Conservation (phyloP, 2,797 vertebrate genomes). For the Eutrigla gurnardus region DNA sequence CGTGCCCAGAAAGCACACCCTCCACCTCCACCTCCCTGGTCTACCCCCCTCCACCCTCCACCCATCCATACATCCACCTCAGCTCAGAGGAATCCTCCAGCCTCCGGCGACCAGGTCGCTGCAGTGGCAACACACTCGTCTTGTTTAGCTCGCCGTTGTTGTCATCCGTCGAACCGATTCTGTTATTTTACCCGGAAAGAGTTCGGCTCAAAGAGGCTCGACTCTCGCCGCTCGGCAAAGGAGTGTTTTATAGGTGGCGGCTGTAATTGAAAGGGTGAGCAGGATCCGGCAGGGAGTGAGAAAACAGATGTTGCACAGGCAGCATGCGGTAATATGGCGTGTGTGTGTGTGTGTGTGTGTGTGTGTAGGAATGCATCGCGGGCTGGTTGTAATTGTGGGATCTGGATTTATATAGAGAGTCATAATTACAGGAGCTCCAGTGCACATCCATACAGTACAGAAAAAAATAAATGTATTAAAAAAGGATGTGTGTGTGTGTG, state of each 20-base stretch:
- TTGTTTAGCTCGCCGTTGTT: conserved; percentile 2
- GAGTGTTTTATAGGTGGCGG: conserved; percentile 74
- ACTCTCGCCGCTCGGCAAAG: conserved; percentile 59
- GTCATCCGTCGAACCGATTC: conserved; percentile 11
- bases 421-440: conserved; percentile 77
- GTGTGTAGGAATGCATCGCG: conserved; percentile 29
- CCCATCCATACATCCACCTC: conserved; percentile 31
- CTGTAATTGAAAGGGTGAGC: conserved; percentile 84
- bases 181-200: conserved; percentile 39
- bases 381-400: conserved; percentile 79
- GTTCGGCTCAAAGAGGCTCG: conserved; percentile 18
- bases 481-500: conserved; percentile 26
- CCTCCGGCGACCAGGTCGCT: no score
- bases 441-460: conserved; percentile 60
- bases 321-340: conserved; percentile 51
- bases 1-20: conserved; percentile 76
- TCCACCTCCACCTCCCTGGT: conserved; percentile 21
- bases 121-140: background rate
- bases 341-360: conserved; percentile 40
- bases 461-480: conserved; percentile 44
- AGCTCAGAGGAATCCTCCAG: conserved; percentile 39
- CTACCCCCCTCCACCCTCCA: background rate
- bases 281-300: conserved; percentile 71
- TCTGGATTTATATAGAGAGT: conserved; percentile 78
- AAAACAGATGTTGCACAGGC: conserved; percentile 82